Evolutionary conservation across 2,797 vertebrate genomes (phyloP), one percentile per base, ranked within the genome.

Genomic region (Margarornis squamiger): DNA sequence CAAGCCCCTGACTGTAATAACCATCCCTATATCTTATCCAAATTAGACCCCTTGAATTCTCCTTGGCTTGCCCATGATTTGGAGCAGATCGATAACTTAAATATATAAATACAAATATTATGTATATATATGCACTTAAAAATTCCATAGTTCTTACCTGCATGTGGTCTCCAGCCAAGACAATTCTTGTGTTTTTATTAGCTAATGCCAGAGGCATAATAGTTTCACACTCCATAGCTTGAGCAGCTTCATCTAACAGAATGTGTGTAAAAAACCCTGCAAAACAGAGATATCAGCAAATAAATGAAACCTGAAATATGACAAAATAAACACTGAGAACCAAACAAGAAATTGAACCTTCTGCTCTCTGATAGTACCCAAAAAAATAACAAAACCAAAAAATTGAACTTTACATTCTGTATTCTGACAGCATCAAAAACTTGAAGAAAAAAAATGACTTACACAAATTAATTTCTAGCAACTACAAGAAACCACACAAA

Each of bases 211-310:
- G 98, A 96, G 99, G 99, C 99, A 99, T 99, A 97, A 99, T 99
- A 94, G 99, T 99, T 98, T 99, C 99, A 88, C 99, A 99, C 98
- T 99, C 99, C 99, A 99, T 99, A 96, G 99, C 99, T 97, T 99
- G 99, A 51, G 99, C 99, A 32, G 99, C 99, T 98, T 99, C 99
- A 96, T 99, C 99, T 98, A 99, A 97, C 29, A 99, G 98, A 98
- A 99, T 99, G 96, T 99, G 99, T 87, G 98, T 98, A 97, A 99
- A 99, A 97, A 99, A 98, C 54, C 99, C 99, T 99, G 94, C 32
- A 96, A 97, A 95, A 91, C 27, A 97, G 52, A 97, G 46, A 55
- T 5, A 76, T 22, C 88, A 65, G 66, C 77, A 93, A 92, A 93
- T 79, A 79, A 87, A 90, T 57, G 76, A 82, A 85, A 90, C 58